Evolutionary conservation across 2,888 invertebrate species (phyloP).

Genomic region (Drosophila kuntzei): DNA sequence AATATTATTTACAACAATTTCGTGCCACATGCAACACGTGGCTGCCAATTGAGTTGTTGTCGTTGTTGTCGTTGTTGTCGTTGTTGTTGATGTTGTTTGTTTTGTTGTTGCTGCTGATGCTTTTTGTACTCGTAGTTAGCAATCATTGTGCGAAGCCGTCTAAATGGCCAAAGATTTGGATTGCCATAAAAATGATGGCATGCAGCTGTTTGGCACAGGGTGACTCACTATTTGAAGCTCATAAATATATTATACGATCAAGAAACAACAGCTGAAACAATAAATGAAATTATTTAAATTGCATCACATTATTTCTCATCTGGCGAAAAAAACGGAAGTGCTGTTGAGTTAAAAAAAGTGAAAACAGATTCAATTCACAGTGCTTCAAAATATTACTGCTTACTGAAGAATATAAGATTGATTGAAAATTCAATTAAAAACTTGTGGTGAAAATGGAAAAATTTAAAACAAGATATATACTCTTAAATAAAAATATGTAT

Average conservation of each 20-base stretch:
- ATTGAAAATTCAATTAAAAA: not conserved
- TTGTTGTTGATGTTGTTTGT: constrained; percentile 23
- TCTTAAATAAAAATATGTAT: too few species aligned
- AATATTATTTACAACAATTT: constrained; percentile 73
- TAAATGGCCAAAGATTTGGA: constrained; percentile 60
- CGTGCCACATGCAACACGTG: constrained; percentile 78
- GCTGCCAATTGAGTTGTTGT: constrained; percentile 60
- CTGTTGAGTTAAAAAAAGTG: constrained; percentile 10
- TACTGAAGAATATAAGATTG: not conserved
- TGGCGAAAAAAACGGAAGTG: constrained; percentile 10
- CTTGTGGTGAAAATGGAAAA: not conserved
- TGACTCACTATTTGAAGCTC: constrained; percentile 36
- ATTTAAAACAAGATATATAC: not conserved
- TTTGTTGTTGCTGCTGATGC: constrained; percentile 20
- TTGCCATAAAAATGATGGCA: constrained; percentile 33
- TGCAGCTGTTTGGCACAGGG: constrained; percentile 40
- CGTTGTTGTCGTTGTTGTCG: constrained; percentile 16
- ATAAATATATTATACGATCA: constrained; percentile 8
- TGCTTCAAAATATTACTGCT: not conserved
- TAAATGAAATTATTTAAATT: constrained; percentile 18
- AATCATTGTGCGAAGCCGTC: constrained; percentile 30
- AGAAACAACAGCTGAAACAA: constrained; percentile 18
- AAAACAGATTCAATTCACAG: not conserved
- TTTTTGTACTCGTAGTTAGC: constrained; percentile 25
- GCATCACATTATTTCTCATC: constrained; percentile 9